phyloP scores from a whole-genome alignment of 1,140 invertebrate genomes.

The Hycleus phaleratus region DNA sequence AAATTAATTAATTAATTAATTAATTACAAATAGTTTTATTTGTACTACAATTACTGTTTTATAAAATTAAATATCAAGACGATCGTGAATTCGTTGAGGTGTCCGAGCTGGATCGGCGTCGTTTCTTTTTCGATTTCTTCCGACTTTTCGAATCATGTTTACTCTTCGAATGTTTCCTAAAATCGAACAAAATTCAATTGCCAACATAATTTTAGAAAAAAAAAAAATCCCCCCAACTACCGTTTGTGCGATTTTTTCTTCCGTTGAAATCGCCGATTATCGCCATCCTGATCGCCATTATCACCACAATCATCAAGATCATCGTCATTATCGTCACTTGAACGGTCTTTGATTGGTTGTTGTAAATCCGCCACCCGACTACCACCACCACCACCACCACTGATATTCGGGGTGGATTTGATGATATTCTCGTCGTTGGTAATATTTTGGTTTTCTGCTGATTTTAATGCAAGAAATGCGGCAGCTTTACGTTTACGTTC shows the following conservation, averaged over 20 bases:
- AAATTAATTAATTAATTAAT: too few species aligned
- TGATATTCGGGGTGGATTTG: too few species aligned
- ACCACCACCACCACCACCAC: neutral
- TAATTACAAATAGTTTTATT: too few species aligned
- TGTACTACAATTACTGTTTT: too few species aligned
- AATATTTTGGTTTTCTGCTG: constrained; percentile 10
- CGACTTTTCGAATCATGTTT: constrained; percentile 22
- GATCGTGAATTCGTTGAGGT: constrained; percentile 2
- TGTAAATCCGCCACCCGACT: neutral
- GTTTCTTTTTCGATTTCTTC: constrained; percentile 29
- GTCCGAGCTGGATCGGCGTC: constrained; percentile 18
- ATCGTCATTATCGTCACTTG: neutral
- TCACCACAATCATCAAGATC: neutral
- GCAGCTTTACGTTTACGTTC: constrained; percentile 62
- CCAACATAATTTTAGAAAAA: neutral
- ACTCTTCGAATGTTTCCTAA: constrained; percentile 30
- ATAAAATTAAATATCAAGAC: too few species aligned
- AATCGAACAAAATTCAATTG: neutral
- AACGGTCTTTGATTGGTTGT: neutral
- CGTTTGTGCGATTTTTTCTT: constrained; percentile 31
- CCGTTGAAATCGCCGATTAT: neutral
- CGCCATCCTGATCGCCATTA: neutral
- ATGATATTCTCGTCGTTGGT: too few species aligned
- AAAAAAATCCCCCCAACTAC: constrained; percentile 4
- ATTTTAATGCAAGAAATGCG: constrained; percentile 54